Evolutionary conservation across 1,140 invertebrate genomes (phyloP).

Genomic region (Streblospio benedicti): DNA sequence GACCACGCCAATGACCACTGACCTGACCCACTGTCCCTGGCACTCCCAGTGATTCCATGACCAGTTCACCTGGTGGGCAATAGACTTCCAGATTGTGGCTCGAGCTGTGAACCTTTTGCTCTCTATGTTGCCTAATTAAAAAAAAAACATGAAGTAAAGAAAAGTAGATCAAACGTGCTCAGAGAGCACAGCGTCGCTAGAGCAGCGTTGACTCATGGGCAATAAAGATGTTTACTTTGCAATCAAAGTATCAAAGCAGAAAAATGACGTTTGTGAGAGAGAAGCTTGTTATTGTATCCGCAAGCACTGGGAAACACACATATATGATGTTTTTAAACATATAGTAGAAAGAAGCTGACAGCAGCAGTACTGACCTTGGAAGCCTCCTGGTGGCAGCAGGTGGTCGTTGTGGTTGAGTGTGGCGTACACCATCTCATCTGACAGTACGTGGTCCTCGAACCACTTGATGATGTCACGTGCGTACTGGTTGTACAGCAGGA

Average conservation of each 20-base stretch:
- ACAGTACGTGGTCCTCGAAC: constrained; percentile 9
- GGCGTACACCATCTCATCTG: constrained; percentile 19
- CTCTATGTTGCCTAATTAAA: constrained; percentile 10
- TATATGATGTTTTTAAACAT: too few species aligned
- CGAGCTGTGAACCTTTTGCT: constrained; percentile 12
- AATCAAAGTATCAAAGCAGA: background rate
- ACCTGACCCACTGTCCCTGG: constrained; percentile 6
- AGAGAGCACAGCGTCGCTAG: too few species aligned
- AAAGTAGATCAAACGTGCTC: too few species aligned
- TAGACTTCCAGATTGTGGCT: background rate
- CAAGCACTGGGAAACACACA: too few species aligned
- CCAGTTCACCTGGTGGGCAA: constrained; percentile 5
- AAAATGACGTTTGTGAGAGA: too few species aligned
- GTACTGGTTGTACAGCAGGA: constrained; percentile 17
- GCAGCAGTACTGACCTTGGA: constrained; percentile 10
- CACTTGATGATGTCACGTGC: constrained; percentile 10
- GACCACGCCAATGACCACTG: too few species aligned
- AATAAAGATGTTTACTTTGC: background rate
- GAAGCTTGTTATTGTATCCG: too few species aligned
- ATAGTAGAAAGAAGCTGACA: too few species aligned
- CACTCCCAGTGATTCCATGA: constrained; percentile 20
- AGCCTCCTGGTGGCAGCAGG: constrained; percentile 18
- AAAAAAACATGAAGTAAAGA: background rate
- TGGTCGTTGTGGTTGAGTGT: constrained; percentile 23
- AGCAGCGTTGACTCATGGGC: too few species aligned